These are phyloP conservation scores for Leptonema lineaticorne DNA, from an alignment of 1,140 invertebrate species.

Conservation along the genomic window DNA sequence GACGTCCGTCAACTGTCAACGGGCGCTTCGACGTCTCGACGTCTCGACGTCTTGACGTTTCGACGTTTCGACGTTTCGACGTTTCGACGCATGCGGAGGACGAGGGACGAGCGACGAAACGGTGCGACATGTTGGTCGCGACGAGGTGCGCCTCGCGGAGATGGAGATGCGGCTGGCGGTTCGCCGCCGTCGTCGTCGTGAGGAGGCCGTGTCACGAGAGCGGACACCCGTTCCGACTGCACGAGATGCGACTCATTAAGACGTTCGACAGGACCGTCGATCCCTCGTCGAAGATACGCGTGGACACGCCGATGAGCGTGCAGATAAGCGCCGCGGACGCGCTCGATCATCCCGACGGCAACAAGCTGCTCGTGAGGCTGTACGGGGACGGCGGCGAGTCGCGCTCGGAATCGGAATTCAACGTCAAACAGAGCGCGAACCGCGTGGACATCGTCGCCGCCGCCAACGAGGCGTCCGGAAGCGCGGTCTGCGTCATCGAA, in stretches of 20 bases:
- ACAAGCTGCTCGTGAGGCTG: constrained; percentile 52
- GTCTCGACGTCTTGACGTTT: too few relatives aligned
- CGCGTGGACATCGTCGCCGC: constrained; percentile 54
- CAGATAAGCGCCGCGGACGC: constrained; percentile 53
- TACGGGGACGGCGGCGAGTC: constrained; percentile 51
- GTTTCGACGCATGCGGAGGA: too few relatives aligned
- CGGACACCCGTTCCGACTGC: constrained; percentile 50
- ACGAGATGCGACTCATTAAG: constrained; percentile 52
- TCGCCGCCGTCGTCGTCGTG: too few relatives aligned
- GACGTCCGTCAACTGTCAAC: too few relatives aligned
- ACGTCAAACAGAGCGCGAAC: constrained; percentile 49
- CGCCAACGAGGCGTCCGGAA: constrained; percentile 46
- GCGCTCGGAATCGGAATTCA: constrained; percentile 50
- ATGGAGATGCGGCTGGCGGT: too few relatives aligned
- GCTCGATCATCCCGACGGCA: constrained; percentile 49
- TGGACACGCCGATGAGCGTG: constrained; percentile 56
- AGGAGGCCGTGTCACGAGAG: constrained; percentile 55
- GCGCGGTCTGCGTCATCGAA: constrained; percentile 53
- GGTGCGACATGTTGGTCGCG: background rate
- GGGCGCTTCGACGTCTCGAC: too few relatives aligned
- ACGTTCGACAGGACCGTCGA: constrained; percentile 56
- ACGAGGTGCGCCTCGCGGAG: background rate
- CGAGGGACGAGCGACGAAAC: background rate
- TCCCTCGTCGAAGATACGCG: constrained; percentile 52
- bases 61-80: too few relatives aligned